A percentile compares a stretch with the other conserved stretches of the same genome.
Evolutionary conservation across 1,140 invertebrate species (phyloP).

Genomic region (Macrostomum lignano): DNA sequence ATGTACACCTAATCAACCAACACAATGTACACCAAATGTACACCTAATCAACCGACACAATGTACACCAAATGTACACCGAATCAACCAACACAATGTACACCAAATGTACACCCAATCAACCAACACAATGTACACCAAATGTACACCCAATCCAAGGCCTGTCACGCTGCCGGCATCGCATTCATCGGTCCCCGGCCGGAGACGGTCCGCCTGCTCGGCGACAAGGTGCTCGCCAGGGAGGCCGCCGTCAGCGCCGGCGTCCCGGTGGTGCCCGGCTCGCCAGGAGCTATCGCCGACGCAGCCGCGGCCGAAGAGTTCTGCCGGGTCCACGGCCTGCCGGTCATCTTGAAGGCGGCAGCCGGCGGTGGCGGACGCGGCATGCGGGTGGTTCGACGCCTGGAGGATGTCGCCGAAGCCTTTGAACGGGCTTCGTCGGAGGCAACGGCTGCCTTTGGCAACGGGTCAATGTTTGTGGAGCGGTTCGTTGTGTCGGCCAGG

Average conservation of each 20-base stretch:
- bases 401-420: slow-evolving; percentile 67
- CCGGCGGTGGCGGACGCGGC: slow-evolving; percentile 81
- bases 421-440: slow-evolving; percentile 68
- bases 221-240: slow-evolving; percentile 64
- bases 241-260: slow-evolving; percentile 59
- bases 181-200: slow-evolving; percentile 78
- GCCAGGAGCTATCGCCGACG: slow-evolving; percentile 52
- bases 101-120: too few relatives aligned
- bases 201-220: slow-evolving; percentile 85
- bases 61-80: too few relatives aligned
- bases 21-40: too few relatives aligned
- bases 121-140: too few relatives aligned
- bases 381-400: slow-evolving; percentile 80
- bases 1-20: too few relatives aligned
- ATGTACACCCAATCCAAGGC: too few relatives aligned
- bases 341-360: slow-evolving; percentile 94
- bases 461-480: slow-evolving; percentile 90
- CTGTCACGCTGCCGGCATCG: slow-evolving; percentile 58
- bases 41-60: too few relatives aligned
- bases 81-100: too few relatives aligned
- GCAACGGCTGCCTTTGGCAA: slow-evolving; percentile 82
- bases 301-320: slow-evolving; percentile 64
- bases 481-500: slow-evolving; percentile 79
- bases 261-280: slow-evolving; percentile 41
- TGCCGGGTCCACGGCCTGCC: slow-evolving; percentile 71